These are phyloP conservation scores for Amblyopsis hoosieri DNA, from an alignment of 2,797 vertebrate genomes.

Conservation along the genomic window DNA sequence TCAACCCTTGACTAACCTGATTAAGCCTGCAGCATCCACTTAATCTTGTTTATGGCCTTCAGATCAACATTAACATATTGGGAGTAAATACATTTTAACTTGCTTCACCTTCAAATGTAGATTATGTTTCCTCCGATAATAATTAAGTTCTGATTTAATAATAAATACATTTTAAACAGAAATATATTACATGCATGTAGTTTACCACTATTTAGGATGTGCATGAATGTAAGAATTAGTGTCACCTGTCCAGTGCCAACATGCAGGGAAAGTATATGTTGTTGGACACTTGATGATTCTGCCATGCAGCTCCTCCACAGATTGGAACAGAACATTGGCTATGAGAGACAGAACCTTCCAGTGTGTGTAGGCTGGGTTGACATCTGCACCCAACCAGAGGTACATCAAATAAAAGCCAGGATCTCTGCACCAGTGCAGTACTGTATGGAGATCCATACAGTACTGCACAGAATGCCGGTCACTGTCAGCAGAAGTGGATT, in stretches of 20 bases:
- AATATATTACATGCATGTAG: too few species aligned
- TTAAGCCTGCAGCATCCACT: slow-evolving; percentile 77
- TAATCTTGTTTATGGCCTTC: slow-evolving; percentile 78
- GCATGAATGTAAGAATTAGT: slow-evolving; percentile 6
- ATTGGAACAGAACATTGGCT: slow-evolving; percentile 81
- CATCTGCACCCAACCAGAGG: slow-evolving; percentile 92
- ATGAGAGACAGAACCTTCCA: slow-evolving; percentile 91
- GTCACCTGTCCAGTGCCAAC: slow-evolving; percentile 90
- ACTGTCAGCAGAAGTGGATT: slow-evolving; percentile 3
- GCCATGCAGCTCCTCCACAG: slow-evolving; percentile 95
- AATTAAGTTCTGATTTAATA: background rate
- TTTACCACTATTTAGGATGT: background rate
- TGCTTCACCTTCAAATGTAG: slow-evolving; percentile 8
- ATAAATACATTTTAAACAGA: too few species aligned
- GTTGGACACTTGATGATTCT: slow-evolving; percentile 93
- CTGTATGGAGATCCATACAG: slow-evolving; percentile 56
- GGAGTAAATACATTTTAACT: slow-evolving; percentile 51
- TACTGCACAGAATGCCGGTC: background rate
- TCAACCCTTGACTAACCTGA: slow-evolving; percentile 81
- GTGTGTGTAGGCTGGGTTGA: slow-evolving; percentile 91
- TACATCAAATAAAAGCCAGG: slow-evolving; percentile 82
- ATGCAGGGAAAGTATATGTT: slow-evolving; percentile 96
- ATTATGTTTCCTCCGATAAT: background rate
- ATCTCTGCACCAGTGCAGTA: slow-evolving; percentile 89
- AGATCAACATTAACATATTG: slow-evolving; percentile 73